Evolutionary conservation across 2,888 invertebrate species (phyloP), one percentile per base, ranked within the genome.

Genomic region (Alitta virens): DNA sequence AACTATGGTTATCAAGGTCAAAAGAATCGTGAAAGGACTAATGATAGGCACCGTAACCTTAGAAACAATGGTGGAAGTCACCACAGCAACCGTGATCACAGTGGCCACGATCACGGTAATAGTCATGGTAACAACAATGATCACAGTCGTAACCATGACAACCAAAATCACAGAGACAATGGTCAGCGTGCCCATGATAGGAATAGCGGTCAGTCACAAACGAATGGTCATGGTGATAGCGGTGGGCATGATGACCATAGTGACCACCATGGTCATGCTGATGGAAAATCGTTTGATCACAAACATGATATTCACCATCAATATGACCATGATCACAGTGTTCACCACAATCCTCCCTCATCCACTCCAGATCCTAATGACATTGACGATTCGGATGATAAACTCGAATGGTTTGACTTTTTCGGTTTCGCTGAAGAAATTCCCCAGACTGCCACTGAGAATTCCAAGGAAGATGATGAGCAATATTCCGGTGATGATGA

Each of bases 111-210:
- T 18, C n/a, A 25, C 25, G 26, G 26, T 25, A 24, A 33, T 38
- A 40, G 5, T 21, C 1, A 38, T 7, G 2, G n/a, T 12, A 2
- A 16, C 2, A 55, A 5, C 24, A 23, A 56, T 1, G 42, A 24
- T 14, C 2, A 12, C 56, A 46, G 49, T 50, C 18, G 43, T 26
- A 25, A 57, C 50, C 57, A 40, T 14, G 50, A 57, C 33, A 42
- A 25, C 26, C 54, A 26, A 16, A 25, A 57, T 25, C 16, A 25
- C 16, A 21, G 9, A 56, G 21, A 56, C 18, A 21, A 14, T 16
- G 50, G 18, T 16, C 16, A 16, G 40, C 12, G 16, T 40, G 9
- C 40, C 9, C 40, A 40, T 40, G 40, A 40, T 12, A 40, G 12
- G 9, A 16, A 40, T 40, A 40, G 9, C 16, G 16, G 16, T 40